Base-by-base conservation (phyloP, 2,113 vertebrate genomes). In the Grammomys dolichurus region DNA sequence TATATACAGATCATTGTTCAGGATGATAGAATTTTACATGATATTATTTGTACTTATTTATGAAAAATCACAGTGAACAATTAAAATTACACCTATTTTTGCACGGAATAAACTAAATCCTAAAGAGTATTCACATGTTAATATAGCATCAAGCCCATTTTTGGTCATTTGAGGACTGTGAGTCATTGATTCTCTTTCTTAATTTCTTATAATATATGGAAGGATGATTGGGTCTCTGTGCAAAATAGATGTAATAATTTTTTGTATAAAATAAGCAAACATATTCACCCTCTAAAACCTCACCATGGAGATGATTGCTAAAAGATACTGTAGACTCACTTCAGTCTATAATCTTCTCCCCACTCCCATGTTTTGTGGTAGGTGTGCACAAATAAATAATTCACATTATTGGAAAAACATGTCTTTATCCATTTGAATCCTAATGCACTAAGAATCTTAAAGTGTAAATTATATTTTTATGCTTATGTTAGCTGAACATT, bases 391-490 rank as follows among this genome's bases (percentile, higher is more conserved):
- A 86, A 91, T 80, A 81, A 88, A 77, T 65, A 95, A 73, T 40
- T 89, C 33, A 95, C 31, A 36, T 0, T 60, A 76, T 28, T 89
- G 4, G 16, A 89, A 91, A 97, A 92, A 51, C 56, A 82, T 19
- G 13, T 46, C 31, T 91, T 58, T 56, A 80, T 92, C 16, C 78
- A 31, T 63, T 92, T 89, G n/a, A 96, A 93, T 12, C 3, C 20
- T 16, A 80, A 46, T 51, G 33, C 2, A 31, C 36, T 80, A 81
- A 93, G 33, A 89, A 86, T 46, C 33, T 46, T 93, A 90, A 93
- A 51, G 5, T 14, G 85, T 8, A 94, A 89, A 91, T 85, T 65
- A 33, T 33, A 76, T 72, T 87, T 94, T 90, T 54, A 97, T 80
- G 11, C 84, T 48, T 75, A 87, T 69, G 1, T 19, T 75, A 2